Percentiles rank a stretch among this genome's conserved stretches.
phyloP scores from a whole-genome alignment of 2,113 vertebrate species.

The Scopus umbretta region DNA sequence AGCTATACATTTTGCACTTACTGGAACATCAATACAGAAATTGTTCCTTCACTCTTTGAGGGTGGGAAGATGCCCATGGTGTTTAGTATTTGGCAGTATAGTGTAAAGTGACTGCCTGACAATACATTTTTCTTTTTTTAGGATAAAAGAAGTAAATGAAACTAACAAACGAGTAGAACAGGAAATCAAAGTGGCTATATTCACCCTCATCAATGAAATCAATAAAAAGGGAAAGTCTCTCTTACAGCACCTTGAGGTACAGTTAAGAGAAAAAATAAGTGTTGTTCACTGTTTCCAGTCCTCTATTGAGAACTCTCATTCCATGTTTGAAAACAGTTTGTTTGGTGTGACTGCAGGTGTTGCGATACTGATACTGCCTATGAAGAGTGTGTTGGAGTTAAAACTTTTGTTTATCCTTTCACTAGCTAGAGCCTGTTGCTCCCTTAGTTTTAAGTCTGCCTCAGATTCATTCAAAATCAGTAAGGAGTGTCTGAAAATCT shows the following conservation, averaged over 20 bases:
- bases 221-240: constrained; percentile 99
- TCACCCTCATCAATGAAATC: constrained; percentile 99
- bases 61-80: background rate
- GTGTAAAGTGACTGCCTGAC: constrained; percentile 40
- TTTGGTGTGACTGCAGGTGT: background rate
- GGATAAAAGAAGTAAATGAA: constrained; percentile 96
- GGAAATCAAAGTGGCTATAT: constrained; percentile 99
- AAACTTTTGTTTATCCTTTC: background rate
- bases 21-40: background rate
- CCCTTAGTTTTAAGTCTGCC: background rate
- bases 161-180: constrained; percentile 97
- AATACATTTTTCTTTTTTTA: constrained; percentile 64
- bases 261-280: constrained; percentile 34
- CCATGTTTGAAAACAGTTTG: background rate
- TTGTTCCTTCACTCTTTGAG: background rate
- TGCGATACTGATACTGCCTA: background rate
- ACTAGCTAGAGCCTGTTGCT: background rate
- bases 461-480: background rate
- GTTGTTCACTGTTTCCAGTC: constrained; percentile 28
- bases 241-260: constrained; percentile 96
- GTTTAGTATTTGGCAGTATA: background rate
- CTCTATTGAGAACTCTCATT: background rate
- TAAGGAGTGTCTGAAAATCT: background rate
- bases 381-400: background rate
- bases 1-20: background rate